Base-by-base conservation (phyloP, 2,113 vertebrate species). In the Anser cygnoides region DNA sequence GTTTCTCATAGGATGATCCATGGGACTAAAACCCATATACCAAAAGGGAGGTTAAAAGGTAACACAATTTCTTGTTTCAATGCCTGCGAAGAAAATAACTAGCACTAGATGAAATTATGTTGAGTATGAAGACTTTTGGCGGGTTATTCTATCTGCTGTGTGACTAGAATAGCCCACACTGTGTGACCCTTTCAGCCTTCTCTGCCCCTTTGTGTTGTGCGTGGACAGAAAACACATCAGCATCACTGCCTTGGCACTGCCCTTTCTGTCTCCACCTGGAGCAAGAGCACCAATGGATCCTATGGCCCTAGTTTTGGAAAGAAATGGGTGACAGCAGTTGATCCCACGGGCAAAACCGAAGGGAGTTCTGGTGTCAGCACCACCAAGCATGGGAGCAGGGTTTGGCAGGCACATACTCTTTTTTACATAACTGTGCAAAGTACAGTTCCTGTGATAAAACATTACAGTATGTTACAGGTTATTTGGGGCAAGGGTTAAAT, bases 401-500 rank as follows among this genome's bases (percentile, higher is more conserved):
- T 89, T 70, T 96, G 93, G 89, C 90, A 90, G 66, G 71, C 2
- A 3, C 39, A 33, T 6, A 2, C 50, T 76, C 63, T 65, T 83
- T 76, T 96, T 87, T 91, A 95, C 84, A 91, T 55, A 95, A 92
- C 84, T 63, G 96, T 85, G 41, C 96, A 96, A 97, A 96, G 96
- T 97, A 83, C 93, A 95, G 44, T 59, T 66, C 74, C 79, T 31
- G n/a, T 89, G 91, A 96, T 94, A 94, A 95, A 96, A 96, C 66
- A 79, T 93, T 92, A 89, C 74, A 96, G 86, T 84, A 93, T 20
- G 26, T 77, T 77, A 91, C 58, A 89, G 81, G 77, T 95, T 91
- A 82, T 87, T 6, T 83, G 46, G 87, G 81, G 39, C 87, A 95
- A 96, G 70, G 87, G 81, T 94, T 82, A 85, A 50, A n/a, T 92